Evolutionary conservation across 2,888 invertebrate species (phyloP), one percentile per base, ranked within the genome.

Genomic region (Chymomyza fuscimana): DNA sequence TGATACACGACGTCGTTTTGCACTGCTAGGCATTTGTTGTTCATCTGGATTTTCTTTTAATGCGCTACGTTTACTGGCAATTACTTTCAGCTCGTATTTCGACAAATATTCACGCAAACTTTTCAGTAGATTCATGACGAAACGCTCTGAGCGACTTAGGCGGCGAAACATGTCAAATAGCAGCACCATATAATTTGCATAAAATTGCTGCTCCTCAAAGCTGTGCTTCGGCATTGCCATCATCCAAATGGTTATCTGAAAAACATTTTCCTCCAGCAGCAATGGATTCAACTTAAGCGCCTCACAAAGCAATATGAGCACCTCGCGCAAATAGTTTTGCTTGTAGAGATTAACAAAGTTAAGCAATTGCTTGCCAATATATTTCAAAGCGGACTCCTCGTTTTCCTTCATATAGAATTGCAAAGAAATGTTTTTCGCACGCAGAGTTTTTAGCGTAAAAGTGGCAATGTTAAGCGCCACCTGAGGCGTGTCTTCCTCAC

Each of bases 101-200:
- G 73, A 69, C 3, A 92, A 70, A 72, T 89, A 81, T 9, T 88
- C 86, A 5, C 81, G 86, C 12, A 92, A 60, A 0, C 84, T 69
- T 65, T 90, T 91, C 0, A 91, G 70, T 16, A 92, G 79, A 59
- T 88, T 84, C 66, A 80, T 78, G 1, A 92, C 81, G 25, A 91
- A 89, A 46, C 91, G 91, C 51, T 92, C 92, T 0, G 88, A 80
- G 2, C 89, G 86, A 65, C 90, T 90, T 3, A 92, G 73, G 4
- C 91, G 90, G 0, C 88, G 84, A 61, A 89, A 91, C 90, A 92
- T 90, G 59, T 91, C 89, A 77, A 92, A 78, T 51, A 91, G 56
- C 0, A 89, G 78, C 0, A 88, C 80, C 2, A 91, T 61, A 65
- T 86, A 92, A 19, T 89, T 85, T n/a, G 88, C 86, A 67, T 90